A percentile compares a stretch with the other conserved stretches of the same genome.
phyloP scores from a whole-genome alignment of 2,113 vertebrate species.

The Rhipidura dahli region DNA sequence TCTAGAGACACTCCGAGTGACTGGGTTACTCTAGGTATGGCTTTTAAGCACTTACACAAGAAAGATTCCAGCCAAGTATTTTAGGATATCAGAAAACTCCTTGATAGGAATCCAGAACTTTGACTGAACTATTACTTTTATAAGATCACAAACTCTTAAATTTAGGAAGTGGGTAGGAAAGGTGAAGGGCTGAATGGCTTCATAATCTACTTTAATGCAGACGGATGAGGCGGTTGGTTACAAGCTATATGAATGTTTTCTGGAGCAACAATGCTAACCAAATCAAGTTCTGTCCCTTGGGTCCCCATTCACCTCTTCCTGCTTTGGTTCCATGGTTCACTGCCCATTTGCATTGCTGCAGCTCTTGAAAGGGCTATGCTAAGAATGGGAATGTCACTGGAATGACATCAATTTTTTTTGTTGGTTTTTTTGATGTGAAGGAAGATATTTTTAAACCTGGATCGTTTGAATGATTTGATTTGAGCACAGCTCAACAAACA shows the following conservation, averaged over 20 bases:
- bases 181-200: neutral
- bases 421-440: neutral
- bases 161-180: neutral
- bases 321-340: neutral
- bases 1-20: neutral
- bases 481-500: neutral
- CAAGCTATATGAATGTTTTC: neutral
- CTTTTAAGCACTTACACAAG: neutral
- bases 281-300: neutral
- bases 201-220: neutral
- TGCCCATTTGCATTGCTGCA: neutral
- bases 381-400: neutral
- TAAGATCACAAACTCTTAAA: neutral
- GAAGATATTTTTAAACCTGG: conserved; percentile 24
- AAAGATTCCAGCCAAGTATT: neutral
- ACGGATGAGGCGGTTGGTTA: neutral
- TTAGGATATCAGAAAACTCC: neutral
- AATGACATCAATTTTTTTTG: neutral
- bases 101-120: neutral
- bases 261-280: neutral
- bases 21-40: neutral
- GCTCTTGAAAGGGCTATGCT: neutral
- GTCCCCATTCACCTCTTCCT: neutral
- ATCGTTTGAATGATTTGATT: neutral
- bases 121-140: neutral